Evolutionary conservation across 2,888 invertebrate genomes (phyloP).

Genomic region (Timema podura): DNA sequence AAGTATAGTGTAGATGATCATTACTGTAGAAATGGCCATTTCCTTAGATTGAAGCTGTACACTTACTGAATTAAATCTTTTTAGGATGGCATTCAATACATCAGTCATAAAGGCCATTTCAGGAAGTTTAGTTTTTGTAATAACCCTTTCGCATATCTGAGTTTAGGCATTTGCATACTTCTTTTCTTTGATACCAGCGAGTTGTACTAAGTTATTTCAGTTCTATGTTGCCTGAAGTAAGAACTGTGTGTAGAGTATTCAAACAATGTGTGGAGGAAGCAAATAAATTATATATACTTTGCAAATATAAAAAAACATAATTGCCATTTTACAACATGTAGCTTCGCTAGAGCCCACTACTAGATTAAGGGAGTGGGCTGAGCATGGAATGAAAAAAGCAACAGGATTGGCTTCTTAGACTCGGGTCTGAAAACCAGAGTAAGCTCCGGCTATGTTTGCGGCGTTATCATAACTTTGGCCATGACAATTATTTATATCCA

Average conservation of each 20-base stretch:
- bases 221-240: neutral
- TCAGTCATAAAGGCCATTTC: neutral
- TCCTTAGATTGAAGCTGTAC: neutral
- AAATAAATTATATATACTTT: neutral
- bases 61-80: neutral
- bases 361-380: neutral
- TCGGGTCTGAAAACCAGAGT: neutral
- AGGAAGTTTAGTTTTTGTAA: neutral
- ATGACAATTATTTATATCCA: neutral
- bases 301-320: neutral
- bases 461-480: neutral
- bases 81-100: neutral
- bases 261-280: neutral
- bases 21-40: neutral
- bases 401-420: neutral
- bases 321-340: neutral
- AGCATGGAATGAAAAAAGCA: neutral
- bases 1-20: neutral
- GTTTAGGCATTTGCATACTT: neutral
- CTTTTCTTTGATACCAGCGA: neutral
- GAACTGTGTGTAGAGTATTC: neutral
- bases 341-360: too few relatives aligned
- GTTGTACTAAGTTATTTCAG: too few relatives aligned
- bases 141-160: neutral
- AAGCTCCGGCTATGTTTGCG: neutral